These are phyloP conservation scores for Epinephelus cyanopodus DNA, from an alignment of 2,113 vertebrate genomes.

Conservation along the genomic window DNA sequence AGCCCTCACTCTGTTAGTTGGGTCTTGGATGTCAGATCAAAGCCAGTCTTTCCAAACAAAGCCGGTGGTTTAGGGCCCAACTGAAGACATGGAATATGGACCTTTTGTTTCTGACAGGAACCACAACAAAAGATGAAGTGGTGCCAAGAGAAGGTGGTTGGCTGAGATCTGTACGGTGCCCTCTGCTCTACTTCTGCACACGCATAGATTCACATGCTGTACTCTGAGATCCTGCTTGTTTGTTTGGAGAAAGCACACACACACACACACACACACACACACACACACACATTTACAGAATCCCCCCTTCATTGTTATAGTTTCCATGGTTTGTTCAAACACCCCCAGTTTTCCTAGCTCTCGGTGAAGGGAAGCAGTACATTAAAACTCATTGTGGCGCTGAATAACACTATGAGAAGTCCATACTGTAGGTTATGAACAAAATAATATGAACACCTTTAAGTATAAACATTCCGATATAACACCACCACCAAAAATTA, in stretches of 20 bases:
- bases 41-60: conserved; percentile 19
- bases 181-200: conserved; percentile 50
- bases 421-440: neutral
- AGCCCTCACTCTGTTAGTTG: neutral
- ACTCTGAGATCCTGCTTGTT: conserved; percentile 49
- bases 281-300: conserved; percentile 28
- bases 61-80: conserved; percentile 25
- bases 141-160: conserved; percentile 63
- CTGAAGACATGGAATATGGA: conserved; percentile 40
- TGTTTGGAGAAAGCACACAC: conserved; percentile 54
- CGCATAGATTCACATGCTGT: neutral
- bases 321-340: conserved; percentile 75
- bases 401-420: neutral
- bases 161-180: conserved; percentile 33
- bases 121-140: conserved; percentile 68
- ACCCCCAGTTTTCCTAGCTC: conserved; percentile 40
- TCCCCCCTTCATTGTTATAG: conserved; percentile 65
- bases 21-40: conserved; percentile 24
- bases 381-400: conserved; percentile 7
- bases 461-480: neutral
- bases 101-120: conserved; percentile 65
- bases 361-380: conserved; percentile 31
- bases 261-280: neutral
- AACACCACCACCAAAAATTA: neutral
- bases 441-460: conserved; percentile 10